Conservation (phyloP, 2,888 invertebrate genomes). For the Eupithecia exiguata region DNA sequence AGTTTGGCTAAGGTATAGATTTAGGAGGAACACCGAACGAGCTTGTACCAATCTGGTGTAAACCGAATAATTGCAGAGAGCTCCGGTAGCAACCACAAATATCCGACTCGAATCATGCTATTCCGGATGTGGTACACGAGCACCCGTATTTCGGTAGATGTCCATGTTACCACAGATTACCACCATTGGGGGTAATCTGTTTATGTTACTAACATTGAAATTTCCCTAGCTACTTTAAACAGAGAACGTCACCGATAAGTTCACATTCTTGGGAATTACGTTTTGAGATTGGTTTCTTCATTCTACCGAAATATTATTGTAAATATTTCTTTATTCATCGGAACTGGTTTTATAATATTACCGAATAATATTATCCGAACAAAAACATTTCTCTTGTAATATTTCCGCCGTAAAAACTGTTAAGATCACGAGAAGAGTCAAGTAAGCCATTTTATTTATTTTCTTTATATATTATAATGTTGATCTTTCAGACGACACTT, state of each 20-base stretch:
- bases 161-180: no score
- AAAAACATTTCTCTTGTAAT: no score
- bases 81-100: neutral
- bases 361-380: no score
- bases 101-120: neutral
- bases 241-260: neutral
- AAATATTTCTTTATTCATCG: neutral
- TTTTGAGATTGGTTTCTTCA: no score
- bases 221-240: neutral
- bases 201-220: neutral
- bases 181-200: no score
- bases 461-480: no score
- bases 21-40: neutral
- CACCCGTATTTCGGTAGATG: neutral
- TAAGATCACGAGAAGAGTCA: no score
- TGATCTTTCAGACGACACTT: no score
- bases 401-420: no score
- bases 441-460: no score
- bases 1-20: no score
- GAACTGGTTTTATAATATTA: neutral
- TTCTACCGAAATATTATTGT: neutral
- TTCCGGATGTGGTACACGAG: neutral
- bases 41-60: constrained; percentile 6
- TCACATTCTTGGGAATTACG: neutral
- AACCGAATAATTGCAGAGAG: constrained; percentile 4